Evolutionary conservation across 2,888 invertebrate species (phyloP).

Genomic region (Zeuzera pyrina): DNA sequence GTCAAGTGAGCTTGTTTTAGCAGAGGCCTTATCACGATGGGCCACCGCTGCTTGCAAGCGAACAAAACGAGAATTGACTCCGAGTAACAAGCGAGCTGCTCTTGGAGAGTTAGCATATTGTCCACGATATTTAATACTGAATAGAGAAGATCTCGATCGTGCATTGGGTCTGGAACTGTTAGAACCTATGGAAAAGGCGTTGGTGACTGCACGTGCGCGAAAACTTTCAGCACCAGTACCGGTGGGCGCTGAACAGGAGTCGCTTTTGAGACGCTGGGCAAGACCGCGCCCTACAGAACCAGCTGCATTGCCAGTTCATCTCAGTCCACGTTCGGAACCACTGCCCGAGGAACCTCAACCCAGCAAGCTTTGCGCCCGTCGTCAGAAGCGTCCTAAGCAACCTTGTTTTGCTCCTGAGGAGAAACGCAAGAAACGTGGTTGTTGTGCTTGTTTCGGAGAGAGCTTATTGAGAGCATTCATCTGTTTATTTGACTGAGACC

Average conservation of each 20-base stretch:
- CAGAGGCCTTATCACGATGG: conserved; percentile 75
- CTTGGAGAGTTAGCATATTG: conserved; percentile 72
- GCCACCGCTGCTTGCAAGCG: conserved; percentile 59
- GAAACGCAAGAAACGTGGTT: conserved; percentile 45
- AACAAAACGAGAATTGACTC: conserved; percentile 51
- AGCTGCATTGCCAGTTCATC: conserved; percentile 53
- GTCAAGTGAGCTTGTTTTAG: conserved; percentile 74
- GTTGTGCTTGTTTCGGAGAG: conserved; percentile 65
- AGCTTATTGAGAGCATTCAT: conserved; percentile 64
- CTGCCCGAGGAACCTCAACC: conserved; percentile 41
- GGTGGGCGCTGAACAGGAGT: conserved; percentile 60
- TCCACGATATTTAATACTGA: conserved; percentile 78
- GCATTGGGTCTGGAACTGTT: conserved; percentile 57
- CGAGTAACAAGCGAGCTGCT: conserved; percentile 57
- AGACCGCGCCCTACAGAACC: conserved; percentile 50
- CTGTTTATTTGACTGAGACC: conserved; percentile 67
- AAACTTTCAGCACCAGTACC: conserved; percentile 56
- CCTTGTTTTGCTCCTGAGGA: conserved; percentile 58
- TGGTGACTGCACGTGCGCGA: conserved; percentile 55
- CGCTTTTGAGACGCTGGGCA: conserved; percentile 56
- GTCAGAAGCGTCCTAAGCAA: conserved; percentile 48
- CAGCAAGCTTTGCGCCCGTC: conserved; percentile 46
- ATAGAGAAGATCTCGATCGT: conserved; percentile 75
- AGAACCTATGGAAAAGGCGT: conserved; percentile 59
- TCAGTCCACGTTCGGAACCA: conserved; percentile 55